Conservation (phyloP, 2,797 vertebrate species). For the Rhyacichthys aspro region DNA sequence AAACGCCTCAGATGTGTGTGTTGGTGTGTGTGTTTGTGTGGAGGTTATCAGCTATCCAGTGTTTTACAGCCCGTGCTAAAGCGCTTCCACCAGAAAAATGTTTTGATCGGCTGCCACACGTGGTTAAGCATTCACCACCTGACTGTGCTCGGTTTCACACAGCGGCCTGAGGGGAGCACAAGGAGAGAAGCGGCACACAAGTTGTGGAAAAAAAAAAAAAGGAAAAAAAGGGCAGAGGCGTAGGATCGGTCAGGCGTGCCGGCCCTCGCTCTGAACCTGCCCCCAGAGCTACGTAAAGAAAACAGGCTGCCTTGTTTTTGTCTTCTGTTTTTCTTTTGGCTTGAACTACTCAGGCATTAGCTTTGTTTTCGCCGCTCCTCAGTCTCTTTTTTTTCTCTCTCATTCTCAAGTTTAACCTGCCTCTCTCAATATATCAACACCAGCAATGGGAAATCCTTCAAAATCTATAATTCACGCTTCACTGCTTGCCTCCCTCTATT, state of each 20-base stretch:
- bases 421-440: conserved; percentile 35
- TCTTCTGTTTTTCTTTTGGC: conserved; percentile 11
- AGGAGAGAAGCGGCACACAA: conserved; percentile 2
- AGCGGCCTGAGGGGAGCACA: conserved; percentile 33
- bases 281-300: conserved; percentile 35
- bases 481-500: conserved; percentile 47
- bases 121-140: conserved; percentile 73
- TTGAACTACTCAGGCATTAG: conserved; percentile 28
- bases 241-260: conserved; percentile 50
- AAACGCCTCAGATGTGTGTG: conserved; percentile 18
- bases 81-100: conserved; percentile 54
- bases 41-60: conserved; percentile 51
- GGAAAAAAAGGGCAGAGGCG: conserved; percentile 3
- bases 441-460: conserved; percentile 76
- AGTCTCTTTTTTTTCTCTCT: conserved; percentile 4
- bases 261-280: conserved; percentile 34
- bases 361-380: conserved; percentile 27
- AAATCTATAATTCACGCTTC: conserved; percentile 76
- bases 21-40: neutral
- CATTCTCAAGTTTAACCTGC: conserved; percentile 30
- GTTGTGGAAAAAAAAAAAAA: conserved; percentile 29
- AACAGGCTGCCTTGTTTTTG: conserved; percentile 14
- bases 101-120: conserved; percentile 67
- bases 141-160: conserved; percentile 56
- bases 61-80: conserved; percentile 59